Percentiles rank a stretch among this genome's conserved stretches.
These are phyloP conservation scores for Drosophila sp. DNA, from an alignment of 1,140 invertebrate genomes.

Conservation along the genomic window DNA sequence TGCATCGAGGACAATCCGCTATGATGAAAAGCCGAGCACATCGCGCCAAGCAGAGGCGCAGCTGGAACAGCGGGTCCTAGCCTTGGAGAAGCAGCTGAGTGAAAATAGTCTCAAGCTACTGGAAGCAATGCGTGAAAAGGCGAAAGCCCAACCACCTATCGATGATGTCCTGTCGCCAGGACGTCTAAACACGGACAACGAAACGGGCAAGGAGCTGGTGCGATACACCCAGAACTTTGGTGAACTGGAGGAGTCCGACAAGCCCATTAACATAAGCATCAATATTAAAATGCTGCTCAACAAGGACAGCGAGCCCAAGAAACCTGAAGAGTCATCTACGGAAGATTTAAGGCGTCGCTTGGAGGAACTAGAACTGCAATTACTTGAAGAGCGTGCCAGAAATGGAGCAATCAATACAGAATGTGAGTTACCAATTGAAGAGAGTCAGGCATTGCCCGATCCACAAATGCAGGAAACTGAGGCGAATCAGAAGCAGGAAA, in stretches of 20 bases:
- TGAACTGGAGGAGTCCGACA: constrained; percentile 71
- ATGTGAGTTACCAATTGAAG: not conserved
- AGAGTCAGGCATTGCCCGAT: not conserved
- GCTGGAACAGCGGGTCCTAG: constrained; percentile 72
- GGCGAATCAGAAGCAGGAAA: not conserved
- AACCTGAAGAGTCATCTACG: constrained; percentile 45
- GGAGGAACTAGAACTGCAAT: constrained; percentile 64
- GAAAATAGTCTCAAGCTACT: constrained; percentile 75
- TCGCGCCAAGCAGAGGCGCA: constrained; percentile 60
- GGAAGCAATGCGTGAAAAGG: constrained; percentile 62
- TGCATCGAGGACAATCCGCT: constrained; percentile 65
- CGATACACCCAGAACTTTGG: constrained; percentile 70
- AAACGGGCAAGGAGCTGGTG: constrained; percentile 76
- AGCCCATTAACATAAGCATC: constrained; percentile 81
- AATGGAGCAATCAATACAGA: constrained; percentile 43
- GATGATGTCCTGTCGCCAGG: constrained; percentile 42
- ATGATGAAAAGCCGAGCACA: constrained; percentile 65
- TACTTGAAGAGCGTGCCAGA: constrained; percentile 59
- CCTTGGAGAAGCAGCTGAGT: constrained; percentile 77
- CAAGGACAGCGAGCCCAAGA: constrained; percentile 58
- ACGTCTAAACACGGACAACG: constrained; percentile 60
- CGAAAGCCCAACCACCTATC: constrained; percentile 13
- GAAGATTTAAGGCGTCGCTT: constrained; percentile 66
- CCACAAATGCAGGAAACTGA: not conserved
- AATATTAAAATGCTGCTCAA: constrained; percentile 81